Evolutionary conservation across 2,113 vertebrate species (phyloP), one percentile per base, ranked within the genome.

Genomic region (Nothocercus nigrocapillus): DNA sequence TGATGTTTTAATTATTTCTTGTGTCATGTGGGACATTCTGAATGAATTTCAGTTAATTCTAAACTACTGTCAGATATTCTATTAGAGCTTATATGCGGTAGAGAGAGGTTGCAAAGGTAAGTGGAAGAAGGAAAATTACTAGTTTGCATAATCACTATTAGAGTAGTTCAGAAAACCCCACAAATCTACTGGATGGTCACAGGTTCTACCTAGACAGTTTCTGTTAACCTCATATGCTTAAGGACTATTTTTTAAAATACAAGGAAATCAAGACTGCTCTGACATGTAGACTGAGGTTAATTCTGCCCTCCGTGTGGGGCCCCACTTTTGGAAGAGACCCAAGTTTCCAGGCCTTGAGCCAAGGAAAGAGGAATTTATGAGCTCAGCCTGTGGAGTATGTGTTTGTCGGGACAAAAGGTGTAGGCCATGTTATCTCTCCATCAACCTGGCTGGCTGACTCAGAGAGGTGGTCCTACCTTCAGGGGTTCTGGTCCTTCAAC

Each of bases 311-410:
- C 8, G 56, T 88, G 69, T 84, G 84, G 91, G 84, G 79, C 75
- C 73, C 92, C 76, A 78, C 67, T 42, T 22, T 89, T 93, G 58
- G 30, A 70, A 69, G 42, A 89, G 80, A 44, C 34, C 93, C 13
- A 16, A 74, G 62, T 94, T 96, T 97, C 89, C 91, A 95, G 94
- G 88, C 95, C 38, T 85, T 63, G 61, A 83, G 88, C 94, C 92
- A 97, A 92, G 58, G 47, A 70, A 88, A 85, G 59, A 90, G 91
- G 87, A 97, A 95, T 80, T 94, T 42, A 22, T 94, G 89, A 91
- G 70, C 68, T 96, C 74, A 72, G 61, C 54, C 45, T 78, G 49
- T 47, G 64, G 82, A 92, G 53, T 59, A 21, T 3, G 0, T 85
- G 47, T 93, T 86, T 90, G 32, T 78, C 87, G 74, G 77, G 69